Base-by-base conservation (phyloP, 1,140 invertebrate species). In the Musca domestica region DNA sequence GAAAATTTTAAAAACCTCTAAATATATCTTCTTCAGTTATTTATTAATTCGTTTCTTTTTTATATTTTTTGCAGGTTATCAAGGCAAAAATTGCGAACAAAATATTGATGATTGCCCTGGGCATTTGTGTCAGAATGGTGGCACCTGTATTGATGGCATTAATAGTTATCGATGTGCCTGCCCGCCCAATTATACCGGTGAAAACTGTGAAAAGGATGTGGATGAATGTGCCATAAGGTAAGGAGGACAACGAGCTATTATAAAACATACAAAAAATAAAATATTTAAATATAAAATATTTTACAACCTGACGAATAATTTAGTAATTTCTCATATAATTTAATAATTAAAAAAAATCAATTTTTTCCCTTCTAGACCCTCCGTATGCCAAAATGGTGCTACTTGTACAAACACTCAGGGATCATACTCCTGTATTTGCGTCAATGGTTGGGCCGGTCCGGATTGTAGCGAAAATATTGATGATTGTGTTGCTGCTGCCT, bases 351-450 rank as follows among this genome's bases (percentile, higher is more conserved):
- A n/a, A 17, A 9, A 66, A 15, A 19, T 66, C 54, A n/a, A 2
- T 54, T 67, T 64, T 9, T 65, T 34, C 54, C n/a, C n/a, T 66
- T 64, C 41, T 72, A 86, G 88, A 66, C 94, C 94, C 0, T 89
- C 90, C 52, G 89, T 95, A 1, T 98, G 95, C 74, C 92, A 95
- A 83, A 98, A 98, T 81, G 95, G 95, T 0, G 95, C 94, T 2
- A 98, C 95, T 2, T 98, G 95, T 78, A 95, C 92, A 30, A 98
- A 98, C 84, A 91, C 92, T 0, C 84, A 89, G 22, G 94, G 95
- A 47, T 91, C 93, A 6, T 98, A 92, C 83, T 92, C 92, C 1
- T 99, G 96, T 83, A 97, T 98, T 75, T 99, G 96, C 82, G 95
- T 96, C 30, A 97, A 96, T 76, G 95, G 95, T 17, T 97, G 95